Base-by-base conservation (phyloP, 1,140 invertebrate species). In the Panulirus ornatus region DNA sequence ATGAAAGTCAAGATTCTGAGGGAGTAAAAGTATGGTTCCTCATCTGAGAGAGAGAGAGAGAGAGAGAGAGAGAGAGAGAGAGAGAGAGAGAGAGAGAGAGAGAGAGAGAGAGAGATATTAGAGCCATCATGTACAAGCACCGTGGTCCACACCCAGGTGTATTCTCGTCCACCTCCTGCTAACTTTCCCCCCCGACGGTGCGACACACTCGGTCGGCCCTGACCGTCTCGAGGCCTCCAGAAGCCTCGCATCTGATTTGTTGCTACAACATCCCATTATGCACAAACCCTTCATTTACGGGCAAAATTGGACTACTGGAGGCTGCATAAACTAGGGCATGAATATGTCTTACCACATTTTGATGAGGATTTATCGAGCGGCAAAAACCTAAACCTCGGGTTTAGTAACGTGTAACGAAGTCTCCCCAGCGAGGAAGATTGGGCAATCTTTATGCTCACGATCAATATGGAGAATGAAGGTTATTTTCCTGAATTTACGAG, bases 31-130 rank as follows among this genome's bases (percentile, higher is more conserved):
- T n/a, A n/a, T n/a, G n/a, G n/a, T n/a, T n/a, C n/a, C n/a, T n/a
- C n/a, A n/a, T n/a, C n/a, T 27, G 63, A 66, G 63, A 66, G 63
- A 66, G 63, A 66, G 63, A 66, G 63, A 66, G 63, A 66, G 63
- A 66, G 63, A 66, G 63, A 66, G 5, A 66, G 63, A 66, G 5
- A 66, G 63, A 66, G 5, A 66, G 63, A 66, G 5, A 66, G 63
- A 66, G 5, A 66, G 63, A 66, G 5, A 66, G 63, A 66, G 5
- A 66, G 63, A 66, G 5, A 66, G 63, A 66, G 5, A 66, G 63
- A 66, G 5, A 66, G 63, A 66, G 5, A n/a, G n/a, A n/a, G n/a
- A n/a, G n/a, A n/a, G n/a, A n/a, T n/a, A n/a, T n/a, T n/a, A n/a
- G n/a, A n/a, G n/a, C n/a, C n/a, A n/a, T n/a, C n/a, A n/a, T n/a